Base-by-base conservation (phyloP, 2,113 vertebrate genomes). In the Lates calcarifer region DNA sequence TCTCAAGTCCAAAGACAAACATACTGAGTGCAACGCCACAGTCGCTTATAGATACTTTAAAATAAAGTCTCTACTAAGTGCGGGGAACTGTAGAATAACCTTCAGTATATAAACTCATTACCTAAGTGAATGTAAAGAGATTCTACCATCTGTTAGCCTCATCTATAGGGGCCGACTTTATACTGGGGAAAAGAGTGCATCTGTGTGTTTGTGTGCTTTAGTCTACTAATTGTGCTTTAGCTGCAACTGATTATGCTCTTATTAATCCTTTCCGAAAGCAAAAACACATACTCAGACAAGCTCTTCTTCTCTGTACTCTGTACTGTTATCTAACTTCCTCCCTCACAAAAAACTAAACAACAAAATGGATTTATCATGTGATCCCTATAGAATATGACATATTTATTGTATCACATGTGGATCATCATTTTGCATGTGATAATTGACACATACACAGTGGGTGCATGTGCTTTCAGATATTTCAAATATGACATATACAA, bases 101-200 rank as follows among this genome's bases (percentile, higher is more conserved):
- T 80, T 74, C 62, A 63, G 60, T 67, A 58, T 53, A 72, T 65
- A 84, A 79, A 75, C 35, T 29, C 65, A 68, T 80, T 55, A 73
- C 75, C 53, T 67, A 76, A 79, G 79, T 80, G 79, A 88, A 83
- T 85, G 74, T 73, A 81, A 79, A 89, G 82, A 85, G 47, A 84
- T 87, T 81, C 71, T 22, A 56, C 85, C 83, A 90, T 87, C 88
- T 91, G 87, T 76, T 87, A 13, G 69, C 61, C 74, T 75, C 61
- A 55, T 78, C 73, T 85, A 83, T 77, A 65, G 79, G 73, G 67
- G 82, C 79, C 60, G 26, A 51, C 43, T 63, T 81, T 68, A 70
- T 61, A 53, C 53, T 63, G 37, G 41, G 45, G 14, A 49, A 29
- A 61, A 51, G 39, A 45, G 49, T 65, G 41, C 31, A 51, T 81